A percentile compares a stretch with the other conserved stretches of the same genome.
phyloP scores from a whole-genome alignment of 2,113 vertebrate species.

The Peromyscus californicus region DNA sequence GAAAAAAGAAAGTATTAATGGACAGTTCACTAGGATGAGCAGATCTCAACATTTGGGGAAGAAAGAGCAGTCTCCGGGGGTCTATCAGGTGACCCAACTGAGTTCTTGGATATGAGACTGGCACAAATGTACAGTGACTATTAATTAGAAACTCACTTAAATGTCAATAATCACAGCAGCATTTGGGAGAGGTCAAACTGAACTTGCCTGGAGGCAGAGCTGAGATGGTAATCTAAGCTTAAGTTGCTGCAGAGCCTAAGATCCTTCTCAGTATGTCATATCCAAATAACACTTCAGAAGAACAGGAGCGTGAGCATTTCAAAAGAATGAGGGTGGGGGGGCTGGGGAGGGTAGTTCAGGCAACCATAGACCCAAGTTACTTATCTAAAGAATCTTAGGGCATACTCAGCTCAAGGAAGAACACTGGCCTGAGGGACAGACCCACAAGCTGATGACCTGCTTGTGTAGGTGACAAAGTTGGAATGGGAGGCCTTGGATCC shows the following conservation, averaged over 20 bases:
- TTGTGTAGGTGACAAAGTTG: neutral
- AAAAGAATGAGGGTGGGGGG: neutral
- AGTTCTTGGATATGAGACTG: neutral
- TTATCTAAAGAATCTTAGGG: neutral
- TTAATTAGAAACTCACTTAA: neutral
- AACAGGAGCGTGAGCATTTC: neutral
- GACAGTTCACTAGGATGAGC: neutral
- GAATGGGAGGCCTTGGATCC: neutral
- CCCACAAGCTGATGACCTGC: neutral
- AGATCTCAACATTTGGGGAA: neutral
- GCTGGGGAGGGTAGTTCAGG: neutral
- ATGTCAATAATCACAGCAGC: neutral
- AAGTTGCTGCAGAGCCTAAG: neutral
- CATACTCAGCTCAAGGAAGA: neutral
- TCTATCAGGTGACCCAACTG: neutral
- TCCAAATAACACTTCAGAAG: neutral
- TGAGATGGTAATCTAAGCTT: neutral
- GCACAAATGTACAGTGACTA: neutral
- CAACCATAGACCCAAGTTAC: neutral
- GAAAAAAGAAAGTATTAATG: neutral
- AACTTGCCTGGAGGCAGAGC: neutral
- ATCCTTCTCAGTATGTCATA: neutral
- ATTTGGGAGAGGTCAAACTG: neutral
- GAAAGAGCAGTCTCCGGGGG: neutral
- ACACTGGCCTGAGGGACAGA: neutral